Conservation (phyloP, 1,140 invertebrate species). For the Tetraneura akinire region DNA sequence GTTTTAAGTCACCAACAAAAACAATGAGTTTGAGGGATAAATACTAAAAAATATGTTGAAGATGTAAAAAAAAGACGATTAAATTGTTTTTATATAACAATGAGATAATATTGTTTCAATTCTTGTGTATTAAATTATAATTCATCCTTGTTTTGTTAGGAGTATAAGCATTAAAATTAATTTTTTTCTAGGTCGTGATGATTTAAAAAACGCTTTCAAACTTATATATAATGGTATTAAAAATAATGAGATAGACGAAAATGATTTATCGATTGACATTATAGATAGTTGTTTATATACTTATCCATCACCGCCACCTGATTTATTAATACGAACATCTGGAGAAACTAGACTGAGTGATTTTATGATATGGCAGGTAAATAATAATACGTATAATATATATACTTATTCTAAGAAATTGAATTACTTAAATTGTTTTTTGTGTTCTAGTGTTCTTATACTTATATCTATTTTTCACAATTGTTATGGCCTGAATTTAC, state of each 20-base stretch:
- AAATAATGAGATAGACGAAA: slow-evolving; percentile 60
- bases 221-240: slow-evolving; percentile 67
- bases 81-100: too few species aligned
- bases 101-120: too few species aligned
- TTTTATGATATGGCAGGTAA: slow-evolving; percentile 95
- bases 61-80: too few species aligned
- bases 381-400: too few species aligned
- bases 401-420: too few species aligned
- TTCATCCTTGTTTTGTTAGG: too few species aligned
- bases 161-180: too few species aligned
- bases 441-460: slow-evolving; percentile 66
- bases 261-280: slow-evolving; percentile 79
- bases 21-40: too few species aligned
- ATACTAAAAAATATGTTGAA: too few species aligned
- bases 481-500: slow-evolving; percentile 93
- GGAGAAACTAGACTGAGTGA: slow-evolving; percentile 95
- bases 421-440: slow-evolving; percentile 23
- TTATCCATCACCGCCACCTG: slow-evolving; percentile 72
- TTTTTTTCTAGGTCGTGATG: slow-evolving; percentile 71
- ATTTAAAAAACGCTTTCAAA: slow-evolving; percentile 78
- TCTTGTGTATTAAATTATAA: too few species aligned
- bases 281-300: slow-evolving; percentile 82
- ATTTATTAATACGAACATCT: slow-evolving; percentile 92
- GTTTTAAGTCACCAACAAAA: too few species aligned
- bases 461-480: slow-evolving; percentile 76